Evolutionary conservation across 2,797 vertebrate species (phyloP).

Genomic region (Potorous gilbertii): DNA sequence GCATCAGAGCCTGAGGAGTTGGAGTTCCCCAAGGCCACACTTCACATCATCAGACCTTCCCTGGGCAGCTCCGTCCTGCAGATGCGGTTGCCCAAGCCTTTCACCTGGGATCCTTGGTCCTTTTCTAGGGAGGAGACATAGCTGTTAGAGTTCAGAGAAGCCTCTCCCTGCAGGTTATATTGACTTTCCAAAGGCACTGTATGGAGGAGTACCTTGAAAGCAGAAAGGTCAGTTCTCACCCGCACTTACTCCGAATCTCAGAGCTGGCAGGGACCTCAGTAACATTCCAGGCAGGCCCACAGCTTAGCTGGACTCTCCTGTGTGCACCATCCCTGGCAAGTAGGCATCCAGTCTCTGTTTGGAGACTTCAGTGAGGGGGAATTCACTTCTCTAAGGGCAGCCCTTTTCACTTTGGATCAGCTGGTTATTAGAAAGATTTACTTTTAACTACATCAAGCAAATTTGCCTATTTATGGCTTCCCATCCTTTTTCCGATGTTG

Average conservation of each 20-base stretch:
- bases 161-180: neutral
- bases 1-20: neutral
- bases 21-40: neutral
- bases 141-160: neutral
- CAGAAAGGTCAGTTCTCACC: neutral
- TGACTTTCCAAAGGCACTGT: neutral
- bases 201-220: neutral
- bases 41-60: neutral
- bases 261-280: neutral
- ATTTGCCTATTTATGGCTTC: neutral
- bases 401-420: neutral
- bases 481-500: neutral
- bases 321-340: neutral
- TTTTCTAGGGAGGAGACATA: neutral
- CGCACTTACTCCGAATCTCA: neutral
- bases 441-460: too few species aligned
- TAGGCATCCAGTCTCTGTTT: neutral
- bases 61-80: neutral
- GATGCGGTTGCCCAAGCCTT: neutral
- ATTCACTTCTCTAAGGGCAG: too few species aligned
- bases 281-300: neutral
- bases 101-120: neutral
- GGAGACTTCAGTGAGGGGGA: neutral
- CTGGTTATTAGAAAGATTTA: neutral
- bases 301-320: neutral